Evolutionary conservation across 2,797 vertebrate species (phyloP), one percentile per base, ranked within the genome.

Genomic region (Huso huso): DNA sequence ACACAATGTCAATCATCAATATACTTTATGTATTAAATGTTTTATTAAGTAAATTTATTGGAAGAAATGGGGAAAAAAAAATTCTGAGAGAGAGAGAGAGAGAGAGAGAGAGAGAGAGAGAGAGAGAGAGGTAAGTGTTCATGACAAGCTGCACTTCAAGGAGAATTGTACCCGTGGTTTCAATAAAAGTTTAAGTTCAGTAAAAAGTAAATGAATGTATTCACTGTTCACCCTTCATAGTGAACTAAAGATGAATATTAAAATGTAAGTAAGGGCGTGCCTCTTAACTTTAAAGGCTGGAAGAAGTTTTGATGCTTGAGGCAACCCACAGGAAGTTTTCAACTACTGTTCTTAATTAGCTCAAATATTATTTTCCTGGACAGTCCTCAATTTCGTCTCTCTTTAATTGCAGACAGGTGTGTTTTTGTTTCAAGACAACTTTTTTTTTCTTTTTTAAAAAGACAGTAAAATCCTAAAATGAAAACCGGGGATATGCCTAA

Each of bases 371-470:
- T 94, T 96, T 37, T 97, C 95, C 95, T 93, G 94, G 84, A 72
- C 91, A 84, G 91, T 85, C 89, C 87, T 87, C 89, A 87, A 84
- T 88, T 92, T 91, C 87, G 90, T 92, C 84, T 82, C 72, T 84
- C 88, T 91, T 88, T 97, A 98, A 99, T 97, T 97, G 92, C 87
- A 89, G 93, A 90, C 95, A 98, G 95, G 95, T 99, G 95, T 94
- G 37, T 37, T 37, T 37, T 37, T 37, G 37, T 37, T 37, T 18
- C 18, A 18, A 18, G 18, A 2, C 1, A 18, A 18, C 18, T 18
- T 18, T 18, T 18, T 18, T 18, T 18, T 18, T 18, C 18, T 18
- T 37, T 37, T 37, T 37, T 37, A 37, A 37, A 37, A 37, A 4
- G 37, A 1, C 18, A 18, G 18, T 18, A 18, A 18, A 18, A 18